Evolutionary conservation across 2,888 invertebrate genomes (phyloP).

Genomic region (Gymnosoma rotundatum): DNA sequence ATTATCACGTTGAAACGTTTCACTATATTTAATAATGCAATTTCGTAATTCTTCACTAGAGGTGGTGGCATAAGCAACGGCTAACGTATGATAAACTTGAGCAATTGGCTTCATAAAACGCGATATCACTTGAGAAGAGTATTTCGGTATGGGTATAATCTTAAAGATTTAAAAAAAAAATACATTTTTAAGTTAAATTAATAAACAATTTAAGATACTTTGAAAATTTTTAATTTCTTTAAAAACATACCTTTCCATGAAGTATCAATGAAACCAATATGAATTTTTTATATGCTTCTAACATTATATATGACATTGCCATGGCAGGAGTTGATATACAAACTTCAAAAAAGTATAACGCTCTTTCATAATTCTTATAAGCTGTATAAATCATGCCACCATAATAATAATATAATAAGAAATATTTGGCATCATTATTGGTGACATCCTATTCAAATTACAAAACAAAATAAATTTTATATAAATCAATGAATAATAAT

Average conservation of each 20-base stretch:
- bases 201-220: background rate
- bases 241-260: conserved; percentile 90
- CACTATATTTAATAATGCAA: conserved; percentile 89
- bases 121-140: conserved; percentile 94
- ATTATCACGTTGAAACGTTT: conserved; percentile 90
- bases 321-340: conserved; percentile 97
- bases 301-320: conserved; percentile 97
- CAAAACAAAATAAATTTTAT: background rate
- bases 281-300: conserved; percentile 98
- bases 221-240: too few species aligned
- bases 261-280: conserved; percentile 95
- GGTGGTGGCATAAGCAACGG: conserved; percentile 90
- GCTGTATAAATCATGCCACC: conserved; percentile 98
- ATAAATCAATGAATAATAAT: background rate
- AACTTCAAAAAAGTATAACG: conserved; percentile 97
- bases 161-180: conserved; percentile 73
- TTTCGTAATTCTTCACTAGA: conserved; percentile 88
- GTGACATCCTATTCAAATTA: conserved; percentile 85
- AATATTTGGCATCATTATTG: conserved; percentile 86
- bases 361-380: conserved; percentile 95
- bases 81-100: conserved; percentile 93
- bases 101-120: conserved; percentile 93
- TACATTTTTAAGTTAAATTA: background rate
- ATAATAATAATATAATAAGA: conserved; percentile 97
- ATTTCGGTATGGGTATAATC: conserved; percentile 90